Evolutionary conservation across 53 echinoderm and acorn worm species (phyloP).

Genomic region (Crossaster papposus): DNA sequence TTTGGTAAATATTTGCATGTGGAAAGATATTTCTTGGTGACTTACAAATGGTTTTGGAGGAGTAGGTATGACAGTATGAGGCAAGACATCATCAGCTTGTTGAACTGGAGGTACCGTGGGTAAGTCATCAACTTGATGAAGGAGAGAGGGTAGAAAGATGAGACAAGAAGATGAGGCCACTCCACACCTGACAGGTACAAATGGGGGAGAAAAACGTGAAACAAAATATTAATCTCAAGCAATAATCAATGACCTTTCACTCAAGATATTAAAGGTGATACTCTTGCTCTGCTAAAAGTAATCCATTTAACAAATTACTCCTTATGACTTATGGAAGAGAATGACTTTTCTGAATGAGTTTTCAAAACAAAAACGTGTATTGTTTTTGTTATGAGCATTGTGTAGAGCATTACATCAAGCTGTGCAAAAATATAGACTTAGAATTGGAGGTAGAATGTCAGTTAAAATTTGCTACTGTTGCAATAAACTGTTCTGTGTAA

Average conservation of each 20-base stretch:
- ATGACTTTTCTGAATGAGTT: too few species aligned
- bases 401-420: too few species aligned
- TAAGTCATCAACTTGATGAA: conserved; percentile 46
- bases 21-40: not conserved
- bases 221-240: not conserved
- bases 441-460: too few species aligned
- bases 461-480: too few species aligned
- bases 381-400: too few species aligned
- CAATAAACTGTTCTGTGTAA: too few species aligned
- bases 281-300: too few species aligned
- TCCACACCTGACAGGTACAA: conserved; percentile 67
- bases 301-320: too few species aligned
- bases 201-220: not conserved
- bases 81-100: conserved; percentile 65
- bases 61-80: conserved; percentile 60
- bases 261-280: not conserved
- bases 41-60: conserved; percentile 88
- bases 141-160: conserved; percentile 80
- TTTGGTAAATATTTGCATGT: too few species aligned
- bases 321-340: too few species aligned
- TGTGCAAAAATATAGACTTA: too few species aligned
- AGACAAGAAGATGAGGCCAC: conserved; percentile 77
- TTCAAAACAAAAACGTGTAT: too few species aligned
- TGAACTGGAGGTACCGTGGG: conserved; percentile 75
- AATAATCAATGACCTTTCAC: not conserved